These are phyloP conservation scores for Monochamus alternatus DNA, from an alignment of 2,888 invertebrate species.

Conservation along the genomic window DNA sequence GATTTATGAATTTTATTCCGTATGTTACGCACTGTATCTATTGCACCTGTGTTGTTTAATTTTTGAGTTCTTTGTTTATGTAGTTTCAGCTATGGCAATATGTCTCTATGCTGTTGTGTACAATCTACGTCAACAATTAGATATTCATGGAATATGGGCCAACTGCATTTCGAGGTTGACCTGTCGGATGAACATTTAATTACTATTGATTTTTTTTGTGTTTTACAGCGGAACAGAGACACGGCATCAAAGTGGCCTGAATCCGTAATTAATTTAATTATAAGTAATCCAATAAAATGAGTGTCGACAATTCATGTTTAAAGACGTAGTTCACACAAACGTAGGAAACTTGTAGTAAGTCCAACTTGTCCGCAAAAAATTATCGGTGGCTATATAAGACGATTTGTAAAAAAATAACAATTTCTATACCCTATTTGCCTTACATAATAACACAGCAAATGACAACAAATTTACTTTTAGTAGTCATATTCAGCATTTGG, in stretches of 20 bases:
- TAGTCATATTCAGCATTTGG: too few species aligned
- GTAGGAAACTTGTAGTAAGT: too few species aligned
- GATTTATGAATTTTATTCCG: too few species aligned
- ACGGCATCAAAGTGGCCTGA: conserved; percentile 58
- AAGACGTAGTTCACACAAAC: neutral
- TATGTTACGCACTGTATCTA: too few species aligned
- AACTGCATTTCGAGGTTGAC: conserved; percentile 48
- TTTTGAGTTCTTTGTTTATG: too few species aligned
- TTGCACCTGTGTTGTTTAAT: too few species aligned
- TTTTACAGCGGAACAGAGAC: conserved; percentile 49
- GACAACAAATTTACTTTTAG: too few species aligned
- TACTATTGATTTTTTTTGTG: conserved; percentile 52
- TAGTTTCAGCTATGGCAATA: neutral
- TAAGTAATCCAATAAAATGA: conserved; percentile 61
- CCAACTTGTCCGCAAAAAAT: too few species aligned
- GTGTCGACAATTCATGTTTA: conserved; percentile 20
- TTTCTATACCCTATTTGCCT: too few species aligned
- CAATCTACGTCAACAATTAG: conserved; percentile 6
- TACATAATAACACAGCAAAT: too few species aligned
- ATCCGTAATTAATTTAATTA: conserved; percentile 62
- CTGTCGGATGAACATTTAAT: conserved; percentile 46
- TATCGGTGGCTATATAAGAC: too few species aligned
- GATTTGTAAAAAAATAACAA: too few species aligned
- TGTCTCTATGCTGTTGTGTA: neutral
- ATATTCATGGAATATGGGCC: conserved; percentile 33